Conservation (phyloP, 2,113 vertebrate species). For the Stigmatopora nigra region DNA sequence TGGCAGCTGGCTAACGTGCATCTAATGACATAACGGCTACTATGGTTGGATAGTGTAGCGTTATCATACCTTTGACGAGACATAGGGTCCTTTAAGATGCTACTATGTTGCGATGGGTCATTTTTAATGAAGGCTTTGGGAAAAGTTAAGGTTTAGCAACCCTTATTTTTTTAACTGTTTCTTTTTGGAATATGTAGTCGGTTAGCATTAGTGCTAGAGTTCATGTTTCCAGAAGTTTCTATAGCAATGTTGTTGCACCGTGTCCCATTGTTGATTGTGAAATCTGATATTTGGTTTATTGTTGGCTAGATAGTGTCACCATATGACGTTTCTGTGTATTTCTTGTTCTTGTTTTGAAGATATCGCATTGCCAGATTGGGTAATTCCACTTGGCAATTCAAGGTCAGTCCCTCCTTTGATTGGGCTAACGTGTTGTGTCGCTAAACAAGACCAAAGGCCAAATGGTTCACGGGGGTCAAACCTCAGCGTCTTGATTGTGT, state of each 20-base stretch:
- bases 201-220: too few relatives aligned
- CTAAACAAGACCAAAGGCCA: not conserved
- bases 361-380: not conserved
- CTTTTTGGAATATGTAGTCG: too few relatives aligned
- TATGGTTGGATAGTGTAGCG: not conserved
- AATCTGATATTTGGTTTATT: not conserved
- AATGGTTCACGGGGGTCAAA: not conserved
- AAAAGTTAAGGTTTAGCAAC: too few relatives aligned
- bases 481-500: not conserved
- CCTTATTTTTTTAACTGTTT: too few relatives aligned
- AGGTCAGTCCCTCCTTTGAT: not conserved
- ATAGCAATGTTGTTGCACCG: too few relatives aligned
- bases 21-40: not conserved
- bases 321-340: not conserved
- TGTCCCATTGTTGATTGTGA: not conserved
- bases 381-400: not conserved
- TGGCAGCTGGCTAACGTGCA: constrained; percentile 4
- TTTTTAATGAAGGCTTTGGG: not conserved
- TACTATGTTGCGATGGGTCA: not conserved
- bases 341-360: not conserved
- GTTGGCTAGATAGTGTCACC: not conserved
- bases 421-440: not conserved
- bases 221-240: too few relatives aligned
- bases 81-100: not conserved
- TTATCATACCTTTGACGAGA: not conserved